Conservation (phyloP, 2,113 vertebrate genomes). For the Herpailurus yagouaroundi region DNA sequence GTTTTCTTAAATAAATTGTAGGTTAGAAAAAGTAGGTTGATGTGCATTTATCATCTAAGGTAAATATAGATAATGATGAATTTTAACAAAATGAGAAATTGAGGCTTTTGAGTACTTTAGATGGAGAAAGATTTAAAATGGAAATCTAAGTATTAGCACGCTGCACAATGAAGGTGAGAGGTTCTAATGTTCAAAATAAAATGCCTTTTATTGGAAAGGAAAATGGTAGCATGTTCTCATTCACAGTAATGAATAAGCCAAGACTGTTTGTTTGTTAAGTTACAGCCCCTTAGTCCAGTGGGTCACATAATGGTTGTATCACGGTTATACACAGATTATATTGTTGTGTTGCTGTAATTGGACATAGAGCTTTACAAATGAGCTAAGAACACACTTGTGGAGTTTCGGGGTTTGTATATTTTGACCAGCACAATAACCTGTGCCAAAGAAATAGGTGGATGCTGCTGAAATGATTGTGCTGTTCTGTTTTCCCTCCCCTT, state of each 20-base stretch:
- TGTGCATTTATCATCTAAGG: background rate
- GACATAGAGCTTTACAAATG: background rate
- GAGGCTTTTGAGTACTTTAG: background rate
- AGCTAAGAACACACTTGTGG: background rate
- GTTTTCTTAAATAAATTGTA: constrained; percentile 8
- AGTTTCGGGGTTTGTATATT: background rate
- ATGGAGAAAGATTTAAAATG: constrained; percentile 36
- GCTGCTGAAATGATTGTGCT: background rate
- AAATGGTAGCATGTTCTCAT: background rate
- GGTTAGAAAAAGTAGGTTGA: background rate
- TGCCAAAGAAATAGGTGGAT: background rate
- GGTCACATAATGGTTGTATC: background rate
- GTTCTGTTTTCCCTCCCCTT: background rate
- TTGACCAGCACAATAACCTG: background rate
- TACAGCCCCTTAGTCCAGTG: background rate
- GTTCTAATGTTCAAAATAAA: constrained; percentile 34
- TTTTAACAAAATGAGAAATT: constrained; percentile 44
- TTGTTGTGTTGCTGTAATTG: background rate
- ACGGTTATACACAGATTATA: background rate
- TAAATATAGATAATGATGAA: background rate
- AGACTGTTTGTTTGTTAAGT: background rate
- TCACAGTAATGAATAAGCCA: background rate
- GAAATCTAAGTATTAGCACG: constrained; percentile 25
- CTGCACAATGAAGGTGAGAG: constrained; percentile 47
- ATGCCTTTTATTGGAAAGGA: background rate